Percentiles rank a stretch among this genome's conserved stretches.
Conservation (phyloP, 2,797 vertebrate species). For the Pipistrellus nathusii region DNA sequence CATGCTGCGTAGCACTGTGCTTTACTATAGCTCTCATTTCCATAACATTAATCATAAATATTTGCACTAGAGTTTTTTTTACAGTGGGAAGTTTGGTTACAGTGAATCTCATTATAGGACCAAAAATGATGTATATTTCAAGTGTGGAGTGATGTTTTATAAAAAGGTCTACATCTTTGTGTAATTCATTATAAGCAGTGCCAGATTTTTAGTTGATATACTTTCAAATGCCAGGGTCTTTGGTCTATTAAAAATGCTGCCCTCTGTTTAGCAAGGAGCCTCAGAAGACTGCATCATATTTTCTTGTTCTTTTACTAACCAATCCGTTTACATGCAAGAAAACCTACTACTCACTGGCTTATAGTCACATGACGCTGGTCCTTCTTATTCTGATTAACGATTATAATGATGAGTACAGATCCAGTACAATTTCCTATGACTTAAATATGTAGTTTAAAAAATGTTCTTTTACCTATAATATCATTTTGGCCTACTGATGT, state of each 20-base stretch:
- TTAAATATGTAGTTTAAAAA: not conserved
- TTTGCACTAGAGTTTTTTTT: not conserved
- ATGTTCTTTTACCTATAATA: not conserved
- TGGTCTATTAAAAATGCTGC: not conserved
- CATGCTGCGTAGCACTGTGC: not conserved
- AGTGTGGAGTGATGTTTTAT: not conserved
- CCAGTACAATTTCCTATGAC: not conserved
- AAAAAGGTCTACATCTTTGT: not conserved
- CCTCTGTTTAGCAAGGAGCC: not conserved
- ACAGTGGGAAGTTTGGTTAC: not conserved
- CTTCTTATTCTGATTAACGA: not conserved
- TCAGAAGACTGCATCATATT: not conserved
- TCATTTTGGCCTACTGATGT: not conserved
- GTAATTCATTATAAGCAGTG: not conserved
- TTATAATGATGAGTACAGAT: not conserved
- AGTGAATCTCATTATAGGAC: not conserved
- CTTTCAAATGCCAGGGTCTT: not conserved
- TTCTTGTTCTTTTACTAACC: not conserved
- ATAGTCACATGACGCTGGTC: not conserved
- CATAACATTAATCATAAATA: not conserved
- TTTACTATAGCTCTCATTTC: not conserved
- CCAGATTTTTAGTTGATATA: not conserved
- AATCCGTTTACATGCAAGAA: not conserved
- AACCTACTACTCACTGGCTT: not conserved
- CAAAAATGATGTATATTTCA: not conserved